These are phyloP conservation scores for Scaptomyza polygonia DNA, from an alignment of 2,888 invertebrate species.

Conservation along the genomic window DNA sequence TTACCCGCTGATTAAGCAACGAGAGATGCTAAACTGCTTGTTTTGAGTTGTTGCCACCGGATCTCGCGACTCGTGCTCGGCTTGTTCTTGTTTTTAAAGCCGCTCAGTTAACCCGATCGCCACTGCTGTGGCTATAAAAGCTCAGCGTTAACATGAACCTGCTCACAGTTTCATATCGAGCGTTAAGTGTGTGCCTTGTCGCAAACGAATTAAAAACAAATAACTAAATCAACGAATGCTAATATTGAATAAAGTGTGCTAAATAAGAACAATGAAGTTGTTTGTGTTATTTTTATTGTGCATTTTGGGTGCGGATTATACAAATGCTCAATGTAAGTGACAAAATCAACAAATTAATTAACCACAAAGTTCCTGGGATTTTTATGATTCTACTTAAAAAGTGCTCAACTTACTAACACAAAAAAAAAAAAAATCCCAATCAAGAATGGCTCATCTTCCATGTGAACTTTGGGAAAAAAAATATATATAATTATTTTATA, in stretches of 20 bases:
- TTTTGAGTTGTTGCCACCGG: slow-evolving; percentile 31
- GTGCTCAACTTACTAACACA: neutral
- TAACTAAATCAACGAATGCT: neutral
- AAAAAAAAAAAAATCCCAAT: slow-evolving; percentile 47
- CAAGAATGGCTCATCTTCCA: slow-evolving; percentile 2
- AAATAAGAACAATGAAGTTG: slow-evolving; percentile 35
- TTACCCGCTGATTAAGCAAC: slow-evolving; percentile 24
- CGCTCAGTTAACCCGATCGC: slow-evolving; percentile 34
- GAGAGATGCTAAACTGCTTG: slow-evolving; percentile 9
- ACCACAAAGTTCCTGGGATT: slow-evolving; percentile 20
- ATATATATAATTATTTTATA: slow-evolving; percentile 17
- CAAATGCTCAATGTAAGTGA: slow-evolving; percentile 63
- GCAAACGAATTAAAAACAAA: neutral
- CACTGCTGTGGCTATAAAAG: slow-evolving; percentile 48
- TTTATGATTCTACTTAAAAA: slow-evolving; percentile 11
- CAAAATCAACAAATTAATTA: slow-evolving; percentile 5
- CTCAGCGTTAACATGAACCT: neutral
- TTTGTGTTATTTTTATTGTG: slow-evolving; percentile 31
- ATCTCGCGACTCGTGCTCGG: slow-evolving; percentile 31
- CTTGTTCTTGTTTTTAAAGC: slow-evolving; percentile 28
- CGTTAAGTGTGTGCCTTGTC: slow-evolving; percentile 16
- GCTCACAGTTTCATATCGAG: slow-evolving; percentile 44
- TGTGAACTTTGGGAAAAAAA: slow-evolving; percentile 9
- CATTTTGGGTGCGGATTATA: slow-evolving; percentile 33
- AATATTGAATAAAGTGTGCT: neutral